A percentile compares a stretch with the other conserved stretches of the same genome.
Conservation (phyloP, 2,888 invertebrate genomes). For the Napeogenes inachia region DNA sequence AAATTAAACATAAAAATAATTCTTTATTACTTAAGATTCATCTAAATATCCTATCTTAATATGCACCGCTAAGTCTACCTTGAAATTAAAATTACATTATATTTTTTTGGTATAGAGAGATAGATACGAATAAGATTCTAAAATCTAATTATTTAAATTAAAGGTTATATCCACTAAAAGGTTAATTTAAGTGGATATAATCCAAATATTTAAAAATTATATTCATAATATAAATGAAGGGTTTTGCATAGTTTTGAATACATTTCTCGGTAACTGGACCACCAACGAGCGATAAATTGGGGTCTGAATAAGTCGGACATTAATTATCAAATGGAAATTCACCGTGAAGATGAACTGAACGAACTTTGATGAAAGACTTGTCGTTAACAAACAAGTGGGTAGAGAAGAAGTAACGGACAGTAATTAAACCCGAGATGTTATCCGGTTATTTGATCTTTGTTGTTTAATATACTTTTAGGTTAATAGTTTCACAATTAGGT, state of each 20-base stretch:
- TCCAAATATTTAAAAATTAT: background rate
- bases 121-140: no score
- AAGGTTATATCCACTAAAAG: no score
- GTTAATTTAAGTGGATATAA: no score
- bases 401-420: background rate
- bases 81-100: no score
- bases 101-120: no score
- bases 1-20: no score
- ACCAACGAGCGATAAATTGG: constrained; percentile 10
- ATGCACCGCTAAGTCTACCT: no score
- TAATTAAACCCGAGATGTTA: background rate
- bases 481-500: no score
- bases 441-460: background rate
- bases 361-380: constrained; percentile 18
- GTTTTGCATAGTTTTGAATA: constrained; percentile 17
- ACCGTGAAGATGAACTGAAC: constrained; percentile 17
- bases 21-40: no score
- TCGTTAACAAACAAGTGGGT: background rate
- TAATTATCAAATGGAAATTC: constrained; percentile 26
- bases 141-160: no score
- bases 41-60: no score
- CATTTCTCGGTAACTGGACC: constrained; percentile 10
- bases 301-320: constrained; percentile 20
- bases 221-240: background rate
- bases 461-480: no score